Evolutionary conservation across 2,888 invertebrate genomes (phyloP), one percentile per base, ranked within the genome.

Genomic region (Anaspis maculata): DNA sequence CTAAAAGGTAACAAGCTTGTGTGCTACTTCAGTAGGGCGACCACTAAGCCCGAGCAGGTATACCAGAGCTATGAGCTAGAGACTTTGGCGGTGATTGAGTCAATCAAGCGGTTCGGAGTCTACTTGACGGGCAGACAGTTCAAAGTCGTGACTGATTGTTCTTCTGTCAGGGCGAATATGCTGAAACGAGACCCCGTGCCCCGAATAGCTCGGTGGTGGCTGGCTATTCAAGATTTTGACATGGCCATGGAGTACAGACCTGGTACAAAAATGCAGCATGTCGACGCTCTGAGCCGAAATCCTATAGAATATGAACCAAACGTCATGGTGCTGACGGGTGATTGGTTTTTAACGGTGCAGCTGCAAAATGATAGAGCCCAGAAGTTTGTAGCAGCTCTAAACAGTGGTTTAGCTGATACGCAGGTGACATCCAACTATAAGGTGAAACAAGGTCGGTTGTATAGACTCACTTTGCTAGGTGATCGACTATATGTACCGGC

Each of bases 1-100:
- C n/a, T n/a, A n/a, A n/a, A n/a, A n/a, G n/a, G n/a, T n/a, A n/a
- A n/a, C n/a, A n/a, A n/a, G n/a, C n/a, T 3, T n/a, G n/a, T n/a
- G n/a, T n/a, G n/a, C n/a, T 61, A 54, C 35, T 46, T 41, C 15
- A 56, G 54, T 25, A 42, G 53, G 22, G 46, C 46, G 9, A 48
- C 57, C 1, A 48, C 48, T 1, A 32, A 25, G 3, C 35, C 47
- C 2, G 61, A 65, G 41, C 25, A 34, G 14, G 15, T 22, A n/a
- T 48, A 42, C 13, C 42, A 44, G 19, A 37, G 39, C 9, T 48
- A 41, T 25, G 46, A 51, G 16, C 25, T 51, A 10, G 45, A 49
- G 41, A 48, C 48, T 5, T 35, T 49, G 26, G 45, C 47, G 16
- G 39, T 47, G 4, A 44, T 46, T 7, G 43, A 46, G 14, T 34